Base-by-base conservation (phyloP, 1,140 invertebrate genomes). In the Scaptomyza graminum region DNA sequence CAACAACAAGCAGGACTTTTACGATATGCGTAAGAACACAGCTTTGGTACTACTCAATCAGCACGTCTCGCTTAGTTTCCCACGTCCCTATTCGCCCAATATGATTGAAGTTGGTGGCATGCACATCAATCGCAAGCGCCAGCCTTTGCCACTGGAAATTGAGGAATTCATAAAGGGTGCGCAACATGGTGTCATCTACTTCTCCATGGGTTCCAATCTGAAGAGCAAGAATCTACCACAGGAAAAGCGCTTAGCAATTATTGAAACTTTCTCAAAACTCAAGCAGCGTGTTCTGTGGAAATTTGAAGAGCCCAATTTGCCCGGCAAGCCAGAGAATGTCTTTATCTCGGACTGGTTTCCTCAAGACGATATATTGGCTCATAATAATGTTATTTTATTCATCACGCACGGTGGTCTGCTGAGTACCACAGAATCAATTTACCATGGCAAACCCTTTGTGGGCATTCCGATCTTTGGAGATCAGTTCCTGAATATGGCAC, bases 401-500 rank as follows among this genome's bases (percentile, higher is more conserved):
- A 94, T 97, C 15, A 95, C 95, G 1, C 95, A 96, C 74, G 95
- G 95, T 12, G 96, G 96, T 15, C 81, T 94, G 31, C 91, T 95
- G 25, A 95, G 95, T 60, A 93, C 94, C n/a, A 94, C 95, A 56
- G 96, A 96, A 89, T 94, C 95, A 1, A 91, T 96, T 11, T 94
- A 95, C 87, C 94, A 95, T 74, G 94, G 94, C 77, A 94, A 95
- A 13, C 96, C 96, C 5, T 93, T 96, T 18, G 92, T 96, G 15
- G 95, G 94, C 1, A 93, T 96, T 49, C 96, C 96, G 8, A 92
- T 96, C 34, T 94, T 95, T 50, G 93, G 93, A 9, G 95, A 95
- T 87, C 95, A 96, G 74, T 92, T 89, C 18, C 91, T 93, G 7
- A 95, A 95, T 63, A 91, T 94, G 63, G 90, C 92, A 5, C 91